These are phyloP conservation scores for Brevimyrus niger DNA, from an alignment of 2,113 vertebrate species.

Conservation along the genomic window DNA sequence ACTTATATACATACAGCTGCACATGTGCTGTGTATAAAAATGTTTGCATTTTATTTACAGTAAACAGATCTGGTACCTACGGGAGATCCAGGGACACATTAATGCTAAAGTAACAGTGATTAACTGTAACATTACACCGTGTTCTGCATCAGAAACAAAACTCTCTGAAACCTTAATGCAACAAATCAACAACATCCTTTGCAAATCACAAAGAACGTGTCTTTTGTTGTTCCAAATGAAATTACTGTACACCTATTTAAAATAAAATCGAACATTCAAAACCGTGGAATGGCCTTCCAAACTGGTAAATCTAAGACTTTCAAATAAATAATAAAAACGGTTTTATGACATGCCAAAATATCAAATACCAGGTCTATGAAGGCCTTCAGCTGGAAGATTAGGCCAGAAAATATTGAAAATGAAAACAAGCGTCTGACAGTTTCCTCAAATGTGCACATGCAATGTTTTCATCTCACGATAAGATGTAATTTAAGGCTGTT, in stretches of 20 bases:
- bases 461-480: constrained; percentile 8
- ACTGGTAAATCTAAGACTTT: constrained; percentile 12
- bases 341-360: constrained; percentile 19
- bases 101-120: neutral
- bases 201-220: neutral
- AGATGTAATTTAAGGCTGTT: constrained; percentile 17
- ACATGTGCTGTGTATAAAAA: neutral
- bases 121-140: neutral
- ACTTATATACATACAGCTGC: neutral
- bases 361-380: constrained; percentile 5
- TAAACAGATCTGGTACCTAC: neutral
- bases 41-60: neutral
- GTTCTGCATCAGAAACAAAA: neutral
- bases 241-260: constrained; percentile 5
- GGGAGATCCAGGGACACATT: neutral
- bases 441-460: constrained; percentile 3
- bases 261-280: constrained; percentile 8
- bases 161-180: neutral
- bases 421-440: constrained; percentile 6
- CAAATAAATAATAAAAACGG: constrained; percentile 20
- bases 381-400: constrained; percentile 2
- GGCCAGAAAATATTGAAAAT: constrained; percentile 16
- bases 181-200: constrained; percentile 5
- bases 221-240: neutral
- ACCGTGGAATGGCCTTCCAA: neutral